phyloP scores from a whole-genome alignment of 30 jellyfish, hydroid and myxozoan species.

The Aurelia sp. region DNA sequence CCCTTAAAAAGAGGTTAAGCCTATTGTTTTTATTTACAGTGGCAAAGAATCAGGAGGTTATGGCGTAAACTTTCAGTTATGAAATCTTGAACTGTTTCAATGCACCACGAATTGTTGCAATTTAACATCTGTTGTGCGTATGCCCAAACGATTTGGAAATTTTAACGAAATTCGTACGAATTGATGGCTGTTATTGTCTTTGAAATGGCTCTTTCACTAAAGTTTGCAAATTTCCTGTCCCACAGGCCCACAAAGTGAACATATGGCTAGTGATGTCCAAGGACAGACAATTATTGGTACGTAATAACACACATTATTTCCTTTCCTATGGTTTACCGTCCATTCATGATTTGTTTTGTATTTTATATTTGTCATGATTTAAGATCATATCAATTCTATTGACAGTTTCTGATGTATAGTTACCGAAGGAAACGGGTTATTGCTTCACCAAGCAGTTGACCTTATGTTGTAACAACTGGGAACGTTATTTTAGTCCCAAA shows the following conservation, averaged over 20 bases:
- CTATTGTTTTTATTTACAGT: too few relatives aligned
- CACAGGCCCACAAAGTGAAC: slow-evolving; percentile 22
- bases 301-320: not conserved
- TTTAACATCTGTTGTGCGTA: slow-evolving; percentile 26
- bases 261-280: slow-evolving; percentile 18
- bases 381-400: too few relatives aligned
- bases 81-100: too few relatives aligned
- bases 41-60: too few relatives aligned
- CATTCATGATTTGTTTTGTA: slow-evolving; percentile 7
- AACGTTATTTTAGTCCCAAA: too few relatives aligned
- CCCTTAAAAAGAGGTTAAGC: too few relatives aligned
- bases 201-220: not conserved
- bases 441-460: too few relatives aligned
- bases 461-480: too few relatives aligned
- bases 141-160: not conserved
- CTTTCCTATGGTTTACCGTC: not conserved
- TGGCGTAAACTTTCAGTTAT: too few relatives aligned
- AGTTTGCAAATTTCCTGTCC: not conserved
- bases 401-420: too few relatives aligned
- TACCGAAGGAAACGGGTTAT: too few relatives aligned
- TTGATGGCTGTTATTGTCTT: not conserved
- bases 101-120: not conserved
- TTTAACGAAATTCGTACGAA: not conserved
- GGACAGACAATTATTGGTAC: slow-evolving; percentile 42
- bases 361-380: not conserved